A percentile compares a stretch with the other conserved stretches of the same genome.
Evolutionary conservation across 2,888 invertebrate genomes (phyloP).

Genomic region (Aspidapion aeneum): DNA sequence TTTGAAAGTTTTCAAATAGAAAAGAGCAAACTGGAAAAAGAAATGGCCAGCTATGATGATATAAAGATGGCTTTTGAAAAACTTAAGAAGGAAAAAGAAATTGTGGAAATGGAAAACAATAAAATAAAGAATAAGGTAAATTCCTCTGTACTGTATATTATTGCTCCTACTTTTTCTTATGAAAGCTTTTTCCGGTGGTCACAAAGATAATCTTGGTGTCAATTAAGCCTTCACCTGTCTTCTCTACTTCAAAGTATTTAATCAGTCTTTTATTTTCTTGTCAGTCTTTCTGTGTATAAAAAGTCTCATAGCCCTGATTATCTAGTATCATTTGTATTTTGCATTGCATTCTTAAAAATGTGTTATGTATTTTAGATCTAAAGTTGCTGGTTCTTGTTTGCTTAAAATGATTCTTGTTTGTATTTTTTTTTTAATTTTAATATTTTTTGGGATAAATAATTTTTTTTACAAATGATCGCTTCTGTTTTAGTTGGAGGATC

Average conservation of each 20-base stretch:
- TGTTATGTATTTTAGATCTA: no score
- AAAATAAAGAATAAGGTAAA: constrained; percentile 36
- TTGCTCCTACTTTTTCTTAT: background rate
- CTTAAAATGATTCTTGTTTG: constrained; percentile 1
- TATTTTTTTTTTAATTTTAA: constrained; percentile 13
- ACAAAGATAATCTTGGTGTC: no score
- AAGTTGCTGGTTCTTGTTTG: no score
- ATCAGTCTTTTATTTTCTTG: no score
- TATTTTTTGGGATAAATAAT: no score
- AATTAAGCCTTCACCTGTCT: no score
- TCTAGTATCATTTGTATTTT: no score
- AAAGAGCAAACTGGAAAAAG: constrained; percentile 23
- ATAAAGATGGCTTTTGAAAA: constrained; percentile 25
- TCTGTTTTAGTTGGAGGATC: constrained; percentile 35
- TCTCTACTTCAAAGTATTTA: no score
- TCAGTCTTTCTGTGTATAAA: no score
- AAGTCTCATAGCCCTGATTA: no score
- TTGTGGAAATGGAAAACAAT: constrained; percentile 21
- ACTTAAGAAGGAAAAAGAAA: constrained; percentile 30
- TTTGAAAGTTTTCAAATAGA: constrained; percentile 34
- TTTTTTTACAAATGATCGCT: no score
- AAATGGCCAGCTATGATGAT: constrained; percentile 22
- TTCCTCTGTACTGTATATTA: constrained; percentile 7
- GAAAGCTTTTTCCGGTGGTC: constrained; percentile 2
- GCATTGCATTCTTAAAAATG: no score